A percentile compares a stretch with the other conserved stretches of the same genome.
Evolutionary conservation across 2,888 invertebrate species (phyloP).

Genomic region (Nomada lathburiana): DNA sequence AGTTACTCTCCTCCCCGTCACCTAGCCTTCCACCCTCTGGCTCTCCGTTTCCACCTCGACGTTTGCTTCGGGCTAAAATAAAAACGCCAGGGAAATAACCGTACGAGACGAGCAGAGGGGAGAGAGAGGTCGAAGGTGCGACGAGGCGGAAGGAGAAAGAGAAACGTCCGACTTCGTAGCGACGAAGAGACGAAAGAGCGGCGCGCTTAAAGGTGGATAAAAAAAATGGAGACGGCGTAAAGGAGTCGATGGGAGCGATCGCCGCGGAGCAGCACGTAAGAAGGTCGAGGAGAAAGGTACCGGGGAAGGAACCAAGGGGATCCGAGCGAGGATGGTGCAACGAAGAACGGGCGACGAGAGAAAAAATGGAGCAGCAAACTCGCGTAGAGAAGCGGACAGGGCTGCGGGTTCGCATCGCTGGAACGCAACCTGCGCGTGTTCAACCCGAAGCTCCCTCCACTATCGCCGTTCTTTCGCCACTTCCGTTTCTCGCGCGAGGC

Average conservation of each 20-base stretch:
- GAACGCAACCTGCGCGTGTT: slow-evolving; percentile 76
- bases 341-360: background rate
- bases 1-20: slow-evolving; percentile 16
- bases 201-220: slow-evolving; percentile 32
- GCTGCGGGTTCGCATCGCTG: slow-evolving; percentile 49
- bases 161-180: background rate
- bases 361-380: slow-evolving; percentile 1
- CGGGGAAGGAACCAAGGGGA: slow-evolving; percentile 25
- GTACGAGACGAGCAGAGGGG: slow-evolving; percentile 42
- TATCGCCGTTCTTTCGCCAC: slow-evolving; percentile 48
- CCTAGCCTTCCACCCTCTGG: slow-evolving; percentile 36
- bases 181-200: slow-evolving; percentile 12
- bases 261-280: slow-evolving; percentile 13
- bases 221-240: slow-evolving; percentile 25
- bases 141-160: slow-evolving; percentile 22
- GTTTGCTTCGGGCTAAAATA: slow-evolving; percentile 80
- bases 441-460: too few species aligned
- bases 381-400: slow-evolving; percentile 9
- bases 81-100: slow-evolving; percentile 71
- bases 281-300: slow-evolving; percentile 41
- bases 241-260: slow-evolving; percentile 28
- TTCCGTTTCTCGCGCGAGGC: too few species aligned
- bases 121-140: slow-evolving; percentile 10
- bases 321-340: background rate
- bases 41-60: slow-evolving; percentile 67